Evolutionary conservation across 1,140 invertebrate genomes (phyloP), one percentile per base, ranked within the genome.

Genomic region (Venturia canescens): DNA sequence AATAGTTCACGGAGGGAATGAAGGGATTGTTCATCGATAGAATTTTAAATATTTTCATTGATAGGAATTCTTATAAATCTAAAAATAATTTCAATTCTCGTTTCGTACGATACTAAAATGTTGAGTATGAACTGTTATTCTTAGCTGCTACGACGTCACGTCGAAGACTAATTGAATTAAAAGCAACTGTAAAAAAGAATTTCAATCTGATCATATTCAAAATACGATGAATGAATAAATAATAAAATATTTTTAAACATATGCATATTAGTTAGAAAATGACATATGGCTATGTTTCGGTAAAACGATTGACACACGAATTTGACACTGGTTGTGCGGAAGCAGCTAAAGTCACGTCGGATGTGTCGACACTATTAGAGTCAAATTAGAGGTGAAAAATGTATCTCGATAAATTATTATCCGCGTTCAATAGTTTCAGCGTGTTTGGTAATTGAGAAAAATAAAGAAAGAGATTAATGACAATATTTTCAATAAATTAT

Each of bases 341-440:
- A 72, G 34, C 67, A 84, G 78, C 87, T 88, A 48, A 29, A 31
- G 15, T 67, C 66, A 86, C 87, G 87, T 84, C 85, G 67, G 48
- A 76, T 78, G 72, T 83, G 60, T 82, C 80, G 48, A 71, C 80
- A 87, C 85, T 57, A 63, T 21, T 29, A 21, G n/a, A 60, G 70
- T 87, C 87, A 88, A 88, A 71, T 57, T 57, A 67, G 77, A 60
- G 31, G 38, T 23, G 29, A 57, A 66, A 69, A 79, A 57, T 63
- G 29, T 6, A 16, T 60, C 53, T 48, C 48, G 27, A 29, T 57
- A 53, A 69, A 67, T 80, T 16, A 15, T 2, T 11, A 53, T 38
- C 13, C 48, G 34, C 50, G 34, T 72, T 11, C 26, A 77, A 82
- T 82, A 80, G 86, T 31, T 53, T 16, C 0, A 72, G 57, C 0